These are phyloP conservation scores for Ceyx margarethae DNA, from an alignment of 2,113 vertebrate species.

Conservation along the genomic window DNA sequence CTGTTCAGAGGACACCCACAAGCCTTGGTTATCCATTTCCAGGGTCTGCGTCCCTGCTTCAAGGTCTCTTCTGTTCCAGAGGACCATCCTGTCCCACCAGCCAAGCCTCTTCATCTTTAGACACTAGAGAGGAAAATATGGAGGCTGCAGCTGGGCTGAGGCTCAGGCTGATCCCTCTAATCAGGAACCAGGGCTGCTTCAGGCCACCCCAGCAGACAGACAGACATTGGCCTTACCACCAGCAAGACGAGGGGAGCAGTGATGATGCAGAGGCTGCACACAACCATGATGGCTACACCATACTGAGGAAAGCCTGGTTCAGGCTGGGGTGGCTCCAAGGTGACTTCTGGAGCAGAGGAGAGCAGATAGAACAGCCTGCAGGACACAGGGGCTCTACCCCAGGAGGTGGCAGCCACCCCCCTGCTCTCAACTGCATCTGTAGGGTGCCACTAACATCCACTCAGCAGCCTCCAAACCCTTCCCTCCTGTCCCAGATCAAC, in stretches of 20 bases:
- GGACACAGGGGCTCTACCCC: not conserved
- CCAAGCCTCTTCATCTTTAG: not conserved
- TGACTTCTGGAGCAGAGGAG: constrained; percentile 9
- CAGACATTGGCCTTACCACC: not conserved
- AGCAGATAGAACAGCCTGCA: not conserved
- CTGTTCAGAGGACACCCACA: not conserved
- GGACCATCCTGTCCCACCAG: not conserved
- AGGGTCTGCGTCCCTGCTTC: not conserved
- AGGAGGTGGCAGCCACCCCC: fast-evolving
- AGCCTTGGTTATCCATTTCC: constrained; percentile 47
- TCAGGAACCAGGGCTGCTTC: not conserved
- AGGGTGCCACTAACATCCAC: fast-evolving
- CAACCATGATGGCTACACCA: not conserved
- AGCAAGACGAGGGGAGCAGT: not conserved
- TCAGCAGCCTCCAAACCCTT: not conserved
- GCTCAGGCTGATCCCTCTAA: fast-evolving
- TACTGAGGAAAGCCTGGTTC: not conserved
- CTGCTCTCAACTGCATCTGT: not conserved
- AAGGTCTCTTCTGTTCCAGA: not conserved
- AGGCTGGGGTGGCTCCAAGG: not conserved
- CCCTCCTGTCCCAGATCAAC: not conserved
- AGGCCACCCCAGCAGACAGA: not conserved
- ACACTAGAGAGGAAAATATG: not conserved
- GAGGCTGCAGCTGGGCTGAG: not conserved
- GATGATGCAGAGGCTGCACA: not conserved